Base-by-base conservation (phyloP, 2,113 vertebrate genomes). In the Psophia crepitans region DNA sequence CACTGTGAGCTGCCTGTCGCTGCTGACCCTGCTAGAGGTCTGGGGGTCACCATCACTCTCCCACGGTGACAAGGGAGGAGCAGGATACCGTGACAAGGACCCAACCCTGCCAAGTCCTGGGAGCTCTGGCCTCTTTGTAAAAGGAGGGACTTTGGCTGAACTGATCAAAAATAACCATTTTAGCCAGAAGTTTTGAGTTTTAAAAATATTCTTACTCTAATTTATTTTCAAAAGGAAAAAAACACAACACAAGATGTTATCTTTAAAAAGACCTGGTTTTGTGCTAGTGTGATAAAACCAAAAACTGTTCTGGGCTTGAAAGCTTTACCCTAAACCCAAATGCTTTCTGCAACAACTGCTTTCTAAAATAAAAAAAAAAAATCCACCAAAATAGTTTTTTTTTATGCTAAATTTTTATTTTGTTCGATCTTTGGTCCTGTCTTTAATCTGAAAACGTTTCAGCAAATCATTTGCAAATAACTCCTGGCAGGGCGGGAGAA, bases 221-320 rank as follows among this genome's bases (percentile, higher is more conserved):
- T 60, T 79, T 48, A 74, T 61, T 73, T 91, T 61, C 32, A 60
- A 77, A 87, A 75, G 48, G 12, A 4, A 73, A 75, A 87, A 60
- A 65, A 39, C 4, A 15, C 26, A 0, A 0, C 1, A 32, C 7
- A 14, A 86, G 84, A 76, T 46, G 4, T 41, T 78, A 14, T 53
- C 7, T 41, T 84, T 39, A 39, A 5, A n/a, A 78, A 65, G 78
- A 44, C 24, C 56, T 64, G 32, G 2, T 41, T 86, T 92, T 74
- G 74, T 46, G 58, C 32, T 66, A 46, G 13, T 70, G 46, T 66
- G 11, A 56, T 56, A 78, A 84, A 82, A 41, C 1, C 21, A 61
- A 90, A 90, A 82, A 8, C 27, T 41, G 11, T 16, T 82, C 56
- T n/a, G 41, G 35, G 24, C 28, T 48, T 74, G 54, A 58, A 89